A percentile compares a stretch with the other conserved stretches of the same genome.
These are phyloP conservation scores for Ophion slaviceki DNA, from an alignment of 2,888 invertebrate genomes.

Conservation along the genomic window DNA sequence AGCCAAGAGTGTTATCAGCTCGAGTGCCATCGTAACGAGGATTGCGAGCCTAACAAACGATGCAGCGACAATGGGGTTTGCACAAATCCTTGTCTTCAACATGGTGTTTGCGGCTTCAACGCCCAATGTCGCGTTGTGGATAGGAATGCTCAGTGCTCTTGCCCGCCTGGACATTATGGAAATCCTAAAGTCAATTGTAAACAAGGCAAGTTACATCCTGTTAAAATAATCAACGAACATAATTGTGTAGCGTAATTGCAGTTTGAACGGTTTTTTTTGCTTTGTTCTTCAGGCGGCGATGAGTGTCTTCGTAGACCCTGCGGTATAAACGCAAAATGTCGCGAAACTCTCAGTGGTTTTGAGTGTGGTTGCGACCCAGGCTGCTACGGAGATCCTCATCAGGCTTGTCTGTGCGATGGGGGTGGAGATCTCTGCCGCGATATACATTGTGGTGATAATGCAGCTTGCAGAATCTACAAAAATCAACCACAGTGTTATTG, in stretches of 20 bases:
- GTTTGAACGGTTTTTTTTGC: no score
- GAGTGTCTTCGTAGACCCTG: slow-evolving; percentile 93
- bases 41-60: slow-evolving; percentile 91
- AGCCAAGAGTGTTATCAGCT: slow-evolving; percentile 90
- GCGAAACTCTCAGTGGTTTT: slow-evolving; percentile 90
- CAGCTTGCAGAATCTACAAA: slow-evolving; percentile 89
- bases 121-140: slow-evolving; percentile 93
- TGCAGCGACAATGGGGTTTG: slow-evolving; percentile 90
- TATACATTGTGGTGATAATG: slow-evolving; percentile 92
- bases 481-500: slow-evolving; percentile 92
- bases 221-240: no score
- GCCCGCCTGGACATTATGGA: slow-evolving; percentile 90
- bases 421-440: slow-evolving; percentile 89
- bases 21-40: slow-evolving; percentile 90
- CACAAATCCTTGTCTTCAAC: slow-evolving; percentile 92
- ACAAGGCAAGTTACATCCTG: slow-evolving; percentile 82
- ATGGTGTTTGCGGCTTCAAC: slow-evolving; percentile 91
- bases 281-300: slow-evolving; percentile 84
- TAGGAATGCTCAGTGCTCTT: slow-evolving; percentile 90
- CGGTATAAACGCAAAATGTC: slow-evolving; percentile 92
- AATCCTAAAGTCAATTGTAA: slow-evolving; percentile 89
- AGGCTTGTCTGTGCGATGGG: slow-evolving; percentile 91
- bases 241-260: no score
- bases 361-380: slow-evolving; percentile 92
- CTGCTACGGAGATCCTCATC: slow-evolving; percentile 92